A percentile compares a stretch with the other conserved stretches of the same genome.
phyloP scores from a whole-genome alignment of 2,888 invertebrate species.

The Andrena praecox region DNA sequence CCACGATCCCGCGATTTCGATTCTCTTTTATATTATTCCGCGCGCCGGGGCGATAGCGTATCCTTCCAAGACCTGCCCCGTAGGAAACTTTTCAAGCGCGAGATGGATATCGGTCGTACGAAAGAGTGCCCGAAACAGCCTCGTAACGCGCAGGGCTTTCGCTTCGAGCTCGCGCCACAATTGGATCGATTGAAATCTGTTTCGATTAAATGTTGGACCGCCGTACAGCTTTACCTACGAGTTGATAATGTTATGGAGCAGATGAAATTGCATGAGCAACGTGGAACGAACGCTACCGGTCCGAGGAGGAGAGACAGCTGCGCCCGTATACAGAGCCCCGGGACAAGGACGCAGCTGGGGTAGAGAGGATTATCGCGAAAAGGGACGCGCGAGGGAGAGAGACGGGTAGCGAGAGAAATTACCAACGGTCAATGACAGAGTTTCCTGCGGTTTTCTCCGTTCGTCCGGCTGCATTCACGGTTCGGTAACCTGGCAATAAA shows the following conservation, averaged over 20 bases:
- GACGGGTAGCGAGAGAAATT: slow-evolving; percentile 65
- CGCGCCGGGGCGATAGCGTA: neutral
- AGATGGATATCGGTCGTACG: slow-evolving; percentile 47
- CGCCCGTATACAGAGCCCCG: neutral
- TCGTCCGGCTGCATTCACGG: slow-evolving; percentile 74
- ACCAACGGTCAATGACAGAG: slow-evolving; percentile 76
- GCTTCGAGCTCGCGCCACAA: neutral
- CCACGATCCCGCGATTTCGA: slow-evolving; percentile 21
- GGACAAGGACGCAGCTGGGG: neutral
- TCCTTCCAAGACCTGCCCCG: slow-evolving; percentile 2
- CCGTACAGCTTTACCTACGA: slow-evolving; percentile 65
- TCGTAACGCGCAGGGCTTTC: neutral
- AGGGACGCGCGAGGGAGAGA: slow-evolving; percentile 4
- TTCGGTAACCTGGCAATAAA: slow-evolving; percentile 76
- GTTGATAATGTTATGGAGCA: slow-evolving; percentile 68
- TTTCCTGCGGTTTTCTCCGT: slow-evolving; percentile 77
- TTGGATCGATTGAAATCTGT: slow-evolving; percentile 59
- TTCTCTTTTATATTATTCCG: slow-evolving; percentile 12
- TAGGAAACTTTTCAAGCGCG: slow-evolving; percentile 41
- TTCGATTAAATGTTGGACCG: slow-evolving; percentile 57
- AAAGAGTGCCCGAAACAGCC: slow-evolving; percentile 31
- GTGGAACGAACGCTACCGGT: slow-evolving; percentile 28
- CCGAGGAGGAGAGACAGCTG: slow-evolving; percentile 23
- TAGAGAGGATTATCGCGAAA: slow-evolving; percentile 23
- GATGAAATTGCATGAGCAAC: slow-evolving; percentile 41